Conservation (phyloP, 2,113 vertebrate species). For the Hiodon alosoides region DNA sequence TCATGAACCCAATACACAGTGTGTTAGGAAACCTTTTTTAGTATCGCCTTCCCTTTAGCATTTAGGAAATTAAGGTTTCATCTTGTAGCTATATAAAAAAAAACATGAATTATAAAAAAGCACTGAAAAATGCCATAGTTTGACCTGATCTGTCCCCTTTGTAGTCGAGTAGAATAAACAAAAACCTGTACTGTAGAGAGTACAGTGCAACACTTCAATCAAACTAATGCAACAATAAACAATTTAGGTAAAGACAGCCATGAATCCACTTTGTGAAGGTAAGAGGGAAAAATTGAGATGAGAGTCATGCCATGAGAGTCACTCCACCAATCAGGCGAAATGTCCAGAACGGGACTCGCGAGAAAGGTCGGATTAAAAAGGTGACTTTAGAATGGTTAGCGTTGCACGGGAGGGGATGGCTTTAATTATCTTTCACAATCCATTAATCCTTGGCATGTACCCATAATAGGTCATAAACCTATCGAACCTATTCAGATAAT, state of each 20-base stretch:
- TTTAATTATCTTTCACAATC: no score
- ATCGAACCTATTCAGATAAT: no score
- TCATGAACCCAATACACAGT: no score
- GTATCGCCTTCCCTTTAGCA: no score
- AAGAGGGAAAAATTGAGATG: not conserved
- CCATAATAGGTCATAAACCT: no score
- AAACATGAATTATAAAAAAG: no score
- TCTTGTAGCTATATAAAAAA: no score
- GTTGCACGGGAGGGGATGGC: no score
- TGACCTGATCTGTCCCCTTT: not conserved
- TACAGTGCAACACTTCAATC: constrained; percentile 15
- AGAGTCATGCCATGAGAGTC: constrained; percentile 16
- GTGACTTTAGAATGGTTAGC: not conserved
- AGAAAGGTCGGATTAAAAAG: not conserved
- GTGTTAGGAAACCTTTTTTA: no score
- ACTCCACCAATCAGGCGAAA: constrained; percentile 13
- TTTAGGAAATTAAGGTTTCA: no score
- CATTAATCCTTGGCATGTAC: no score
- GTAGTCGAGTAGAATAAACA: not conserved
- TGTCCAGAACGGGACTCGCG: not conserved
- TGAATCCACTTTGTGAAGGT: not conserved
- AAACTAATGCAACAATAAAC: constrained; percentile 15
- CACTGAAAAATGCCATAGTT: not conserved
- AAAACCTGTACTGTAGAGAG: not conserved
- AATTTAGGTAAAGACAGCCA: constrained; percentile 4